Evolutionary conservation across 2,888 invertebrate species (phyloP).

Genomic region (Aspidiotus rigidus): DNA sequence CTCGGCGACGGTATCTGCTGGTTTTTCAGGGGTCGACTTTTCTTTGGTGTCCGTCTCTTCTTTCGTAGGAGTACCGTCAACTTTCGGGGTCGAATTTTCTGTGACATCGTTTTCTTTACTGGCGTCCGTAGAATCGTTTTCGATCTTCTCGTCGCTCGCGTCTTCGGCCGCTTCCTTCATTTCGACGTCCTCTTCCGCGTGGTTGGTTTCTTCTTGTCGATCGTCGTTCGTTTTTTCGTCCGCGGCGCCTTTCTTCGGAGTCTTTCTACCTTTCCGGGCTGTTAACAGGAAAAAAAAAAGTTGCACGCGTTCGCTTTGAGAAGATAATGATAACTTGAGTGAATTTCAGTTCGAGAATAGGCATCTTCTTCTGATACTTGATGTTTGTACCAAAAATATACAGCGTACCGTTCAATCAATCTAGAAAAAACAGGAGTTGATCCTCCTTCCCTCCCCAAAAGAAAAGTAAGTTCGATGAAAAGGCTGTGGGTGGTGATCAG

Average conservation of each 20-base stretch:
- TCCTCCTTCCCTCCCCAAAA: too few relatives aligned
- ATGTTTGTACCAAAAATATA: too few relatives aligned
- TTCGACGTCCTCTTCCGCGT: conserved; percentile 1
- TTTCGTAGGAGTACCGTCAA: neutral
- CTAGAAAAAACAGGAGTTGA: too few relatives aligned
- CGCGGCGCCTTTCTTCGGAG: neutral
- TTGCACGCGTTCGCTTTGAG: neutral
- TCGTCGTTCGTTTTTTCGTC: neutral
- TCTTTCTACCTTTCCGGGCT: neutral
- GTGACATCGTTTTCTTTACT: neutral
- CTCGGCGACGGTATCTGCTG: too few relatives aligned
- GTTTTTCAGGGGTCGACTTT: too few relatives aligned
- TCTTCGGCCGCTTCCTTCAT: neutral
- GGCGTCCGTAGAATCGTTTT: neutral
- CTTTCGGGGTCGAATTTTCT: neutral
- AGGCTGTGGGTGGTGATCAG: too few relatives aligned
- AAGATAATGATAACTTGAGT: neutral
- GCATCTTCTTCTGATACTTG: neutral
- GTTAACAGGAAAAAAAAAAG: neutral
- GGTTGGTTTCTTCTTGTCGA: neutral
- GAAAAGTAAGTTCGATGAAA: too few relatives aligned
- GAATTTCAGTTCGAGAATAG: neutral
- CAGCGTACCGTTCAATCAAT: too few relatives aligned
- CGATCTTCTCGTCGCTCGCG: neutral
- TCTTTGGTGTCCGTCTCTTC: too few relatives aligned